phyloP scores from a whole-genome alignment of 2,797 vertebrate genomes.

The Anguilla anguilla region DNA sequence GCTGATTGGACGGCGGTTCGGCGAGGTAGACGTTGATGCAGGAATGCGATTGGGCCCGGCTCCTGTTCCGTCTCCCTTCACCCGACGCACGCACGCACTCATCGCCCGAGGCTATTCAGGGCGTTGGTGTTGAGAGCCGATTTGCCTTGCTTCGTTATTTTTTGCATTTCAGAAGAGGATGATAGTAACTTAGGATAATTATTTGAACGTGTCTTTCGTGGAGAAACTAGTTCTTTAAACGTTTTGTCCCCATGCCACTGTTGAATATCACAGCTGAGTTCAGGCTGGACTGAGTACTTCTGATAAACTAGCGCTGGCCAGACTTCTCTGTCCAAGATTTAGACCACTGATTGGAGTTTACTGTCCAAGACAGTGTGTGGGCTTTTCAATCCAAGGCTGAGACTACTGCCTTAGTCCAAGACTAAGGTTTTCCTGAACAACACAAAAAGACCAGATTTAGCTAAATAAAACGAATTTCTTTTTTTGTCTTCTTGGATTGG shows the following conservation, averaged over 20 bases:
- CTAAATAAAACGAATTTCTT: neutral
- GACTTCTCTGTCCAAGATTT: neutral
- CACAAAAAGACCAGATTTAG: neutral
- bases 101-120: neutral
- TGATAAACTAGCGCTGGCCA: neutral
- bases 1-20: neutral
- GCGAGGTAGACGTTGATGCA: neutral
- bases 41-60: neutral
- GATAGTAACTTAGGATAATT: neutral
- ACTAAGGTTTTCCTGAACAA: neutral
- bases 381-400: neutral
- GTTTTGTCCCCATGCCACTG: neutral
- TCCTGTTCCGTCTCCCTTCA: neutral
- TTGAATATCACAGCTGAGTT: neutral
- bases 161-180: neutral
- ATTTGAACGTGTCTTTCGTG: neutral
- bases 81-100: no score
- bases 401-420: neutral
- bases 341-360: no score
- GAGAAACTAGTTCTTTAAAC: neutral
- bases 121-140: neutral
- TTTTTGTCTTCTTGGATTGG: neutral
- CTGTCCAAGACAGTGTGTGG: neutral
- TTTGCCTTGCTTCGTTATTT: neutral
- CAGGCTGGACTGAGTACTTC: neutral